A percentile compares a stretch with the other conserved stretches of the same genome.
phyloP scores from a whole-genome alignment of 2,888 invertebrate genomes.

The Drosophila borborema region DNA sequence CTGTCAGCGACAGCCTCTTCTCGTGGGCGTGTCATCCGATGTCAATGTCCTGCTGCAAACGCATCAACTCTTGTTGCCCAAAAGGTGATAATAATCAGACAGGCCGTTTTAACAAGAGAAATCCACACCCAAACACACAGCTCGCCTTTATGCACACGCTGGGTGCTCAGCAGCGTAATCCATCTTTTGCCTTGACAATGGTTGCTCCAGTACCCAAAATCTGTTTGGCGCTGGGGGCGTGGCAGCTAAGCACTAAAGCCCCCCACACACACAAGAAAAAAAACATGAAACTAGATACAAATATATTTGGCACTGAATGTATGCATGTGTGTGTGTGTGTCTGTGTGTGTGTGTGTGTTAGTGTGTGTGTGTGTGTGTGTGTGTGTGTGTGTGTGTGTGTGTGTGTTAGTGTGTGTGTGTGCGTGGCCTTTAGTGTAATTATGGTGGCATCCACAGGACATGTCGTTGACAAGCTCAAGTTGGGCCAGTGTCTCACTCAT shows the following conservation, averaged over 20 bases:
- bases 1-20: slow-evolving; percentile 27
- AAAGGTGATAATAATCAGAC: slow-evolving; percentile 77
- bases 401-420: not conserved
- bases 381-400: not conserved
- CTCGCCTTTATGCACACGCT: not conserved
- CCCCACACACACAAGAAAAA: not conserved
- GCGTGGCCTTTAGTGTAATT: slow-evolving; percentile 69
- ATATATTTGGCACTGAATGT: slow-evolving; percentile 54
- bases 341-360: not conserved
- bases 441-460: slow-evolving; percentile 65
- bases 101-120: slow-evolving; percentile 76
- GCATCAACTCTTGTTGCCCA: slow-evolving; percentile 23
- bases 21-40: slow-evolving; percentile 48
- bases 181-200: slow-evolving; percentile 75
- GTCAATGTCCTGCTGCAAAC: slow-evolving; percentile 70
- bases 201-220: slow-evolving; percentile 49
- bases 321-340: not conserved
- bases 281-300: slow-evolving; percentile 75
- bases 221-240: slow-evolving; percentile 15
- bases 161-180: slow-evolving; percentile 61
- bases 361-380: slow-evolving; percentile 24
- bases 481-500: slow-evolving; percentile 55
- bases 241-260: slow-evolving; percentile 58
- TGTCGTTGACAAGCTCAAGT: slow-evolving; percentile 78
- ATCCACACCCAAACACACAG: slow-evolving; percentile 25